Conservation (phyloP, 2,888 invertebrate species). For the Serrognathus titanus region DNA sequence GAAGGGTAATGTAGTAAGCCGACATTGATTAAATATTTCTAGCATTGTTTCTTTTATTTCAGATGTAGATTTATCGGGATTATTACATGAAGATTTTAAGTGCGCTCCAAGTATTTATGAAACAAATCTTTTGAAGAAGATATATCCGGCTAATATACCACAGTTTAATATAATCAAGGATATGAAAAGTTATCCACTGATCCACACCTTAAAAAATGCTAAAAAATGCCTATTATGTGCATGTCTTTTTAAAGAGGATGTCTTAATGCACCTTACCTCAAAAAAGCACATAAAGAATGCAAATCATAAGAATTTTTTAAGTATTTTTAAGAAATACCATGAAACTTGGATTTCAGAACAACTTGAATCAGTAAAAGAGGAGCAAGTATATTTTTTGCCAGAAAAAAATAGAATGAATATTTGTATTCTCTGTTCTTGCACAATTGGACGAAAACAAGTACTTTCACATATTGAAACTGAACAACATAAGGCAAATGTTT, state of each 20-base stretch:
- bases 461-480: too few species aligned
- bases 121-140: not conserved
- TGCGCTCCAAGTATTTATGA: not conserved
- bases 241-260: not conserved
- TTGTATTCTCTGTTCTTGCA: slow-evolving; percentile 3
- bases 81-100: not conserved
- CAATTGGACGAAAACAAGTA: not conserved
- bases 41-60: not conserved
- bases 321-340: slow-evolving; percentile 6
- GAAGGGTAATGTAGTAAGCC: not conserved
- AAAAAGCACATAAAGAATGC: not conserved
- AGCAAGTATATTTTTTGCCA: slow-evolving; percentile 7
- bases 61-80: not conserved
- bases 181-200: slow-evolving; percentile 5
- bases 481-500: not conserved
- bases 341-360: slow-evolving; percentile 6
- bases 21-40: not conserved
- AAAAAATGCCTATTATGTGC: slow-evolving; percentile 7
- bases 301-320: not conserved
- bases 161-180: slow-evolving; percentile 5
- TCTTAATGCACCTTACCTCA: not conserved
- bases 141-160: slow-evolving; percentile 5
- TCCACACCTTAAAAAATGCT: slow-evolving; percentile 1
- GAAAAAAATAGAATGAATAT: not conserved
- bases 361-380: not conserved